A percentile compares a stretch with the other conserved stretches of the same genome.
phyloP scores from a whole-genome alignment of 2,113 vertebrate species.

The Oceanites oceanicus region DNA sequence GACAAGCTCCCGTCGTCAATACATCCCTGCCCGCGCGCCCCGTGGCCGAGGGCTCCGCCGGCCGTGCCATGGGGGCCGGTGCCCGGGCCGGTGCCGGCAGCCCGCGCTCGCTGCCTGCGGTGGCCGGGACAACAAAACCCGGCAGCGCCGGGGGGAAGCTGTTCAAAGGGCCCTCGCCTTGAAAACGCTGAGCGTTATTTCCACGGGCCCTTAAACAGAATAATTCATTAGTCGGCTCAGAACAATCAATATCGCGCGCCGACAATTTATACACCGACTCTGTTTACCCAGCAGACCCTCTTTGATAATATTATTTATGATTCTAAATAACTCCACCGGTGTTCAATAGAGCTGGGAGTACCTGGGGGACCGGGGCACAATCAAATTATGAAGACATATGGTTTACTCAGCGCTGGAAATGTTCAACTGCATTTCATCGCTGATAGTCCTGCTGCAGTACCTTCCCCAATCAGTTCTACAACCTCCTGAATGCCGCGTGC shows the following conservation, averaged over 20 bases:
- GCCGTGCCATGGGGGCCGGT: background rate
- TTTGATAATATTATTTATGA: slow-evolving; percentile 83
- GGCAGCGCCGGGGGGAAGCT: background rate
- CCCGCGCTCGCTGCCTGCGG: background rate
- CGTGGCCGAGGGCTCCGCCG: background rate
- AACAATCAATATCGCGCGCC: slow-evolving; percentile 68
- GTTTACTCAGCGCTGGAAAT: slow-evolving; percentile 64
- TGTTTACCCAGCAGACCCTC: slow-evolving; percentile 77
- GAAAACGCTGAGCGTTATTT: slow-evolving; percentile 29
- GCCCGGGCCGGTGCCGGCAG: background rate
- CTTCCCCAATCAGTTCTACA: background rate
- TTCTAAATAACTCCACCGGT: slow-evolving; percentile 78
- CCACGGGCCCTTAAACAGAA: slow-evolving; percentile 73
- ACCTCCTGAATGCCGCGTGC: background rate
- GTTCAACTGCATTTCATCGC: slow-evolving; percentile 36
- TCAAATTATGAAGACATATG: slow-evolving; percentile 77
- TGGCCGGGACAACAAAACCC: background rate
- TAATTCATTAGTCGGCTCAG: slow-evolving; percentile 78
- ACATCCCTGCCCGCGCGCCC: background rate
- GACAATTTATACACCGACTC: slow-evolving; percentile 72
- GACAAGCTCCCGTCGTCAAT: background rate
- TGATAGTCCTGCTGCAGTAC: background rate
- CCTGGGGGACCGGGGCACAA: slow-evolving; percentile 71
- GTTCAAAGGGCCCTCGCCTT: slow-evolving; percentile 37
- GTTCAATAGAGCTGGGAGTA: slow-evolving; percentile 71